These are phyloP conservation scores for Eulemur rufifrons DNA, from an alignment of 2,113 vertebrate species.

Conservation along the genomic window DNA sequence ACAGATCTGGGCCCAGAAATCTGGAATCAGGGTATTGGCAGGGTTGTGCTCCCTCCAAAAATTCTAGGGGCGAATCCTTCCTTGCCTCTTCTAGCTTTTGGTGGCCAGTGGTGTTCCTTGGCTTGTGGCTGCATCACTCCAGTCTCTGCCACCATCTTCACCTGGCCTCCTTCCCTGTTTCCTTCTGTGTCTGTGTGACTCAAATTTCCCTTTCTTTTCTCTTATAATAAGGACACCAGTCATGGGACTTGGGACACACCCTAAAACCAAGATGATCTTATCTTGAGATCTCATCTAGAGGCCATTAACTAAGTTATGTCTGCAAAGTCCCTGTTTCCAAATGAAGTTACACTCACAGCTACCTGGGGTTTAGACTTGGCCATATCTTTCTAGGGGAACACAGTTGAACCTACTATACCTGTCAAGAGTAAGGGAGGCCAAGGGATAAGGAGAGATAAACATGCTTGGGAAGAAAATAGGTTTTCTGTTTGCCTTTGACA, in stretches of 20 bases:
- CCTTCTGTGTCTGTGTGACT: neutral
- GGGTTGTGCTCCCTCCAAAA: neutral
- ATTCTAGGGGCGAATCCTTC: neutral
- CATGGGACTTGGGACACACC: neutral
- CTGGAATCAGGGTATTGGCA: neutral
- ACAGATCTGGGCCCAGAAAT: neutral
- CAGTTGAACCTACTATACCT: neutral
- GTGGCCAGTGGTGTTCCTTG: no score
- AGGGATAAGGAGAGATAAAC: rapidly evolving
- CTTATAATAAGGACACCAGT: neutral
- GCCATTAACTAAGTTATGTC: neutral
- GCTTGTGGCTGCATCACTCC: neutral
- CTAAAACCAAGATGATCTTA: neutral
- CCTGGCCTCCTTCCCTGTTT: neutral
- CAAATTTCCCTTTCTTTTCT: neutral
- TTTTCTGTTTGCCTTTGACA: rapidly evolving
- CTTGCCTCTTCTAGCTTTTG: neutral
- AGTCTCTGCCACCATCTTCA: neutral
- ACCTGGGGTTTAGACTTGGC: neutral
- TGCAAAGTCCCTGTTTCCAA: neutral
- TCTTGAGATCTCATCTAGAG: neutral
- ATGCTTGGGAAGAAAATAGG: neutral
- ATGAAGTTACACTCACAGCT: neutral
- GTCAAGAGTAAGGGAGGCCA: neutral
- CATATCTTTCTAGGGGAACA: neutral